Evolutionary conservation across 2,888 invertebrate species (phyloP).

Genomic region (Meganola albula): DNA sequence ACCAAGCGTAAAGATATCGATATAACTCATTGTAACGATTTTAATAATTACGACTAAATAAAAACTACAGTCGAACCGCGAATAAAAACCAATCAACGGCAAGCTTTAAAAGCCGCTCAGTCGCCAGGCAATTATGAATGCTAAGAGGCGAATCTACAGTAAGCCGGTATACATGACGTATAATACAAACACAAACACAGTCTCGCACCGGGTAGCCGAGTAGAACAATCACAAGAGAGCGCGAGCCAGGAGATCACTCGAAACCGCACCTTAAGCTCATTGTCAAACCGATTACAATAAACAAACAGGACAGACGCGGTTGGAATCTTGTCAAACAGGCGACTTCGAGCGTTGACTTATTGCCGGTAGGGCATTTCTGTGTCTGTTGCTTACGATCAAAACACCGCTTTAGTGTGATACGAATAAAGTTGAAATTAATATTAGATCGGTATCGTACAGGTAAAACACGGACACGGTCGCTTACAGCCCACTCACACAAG

Average conservation of each 20-base stretch:
- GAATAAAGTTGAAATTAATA: slow-evolving; percentile 33
- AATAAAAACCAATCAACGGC: slow-evolving; percentile 54
- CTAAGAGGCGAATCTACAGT: slow-evolving; percentile 74
- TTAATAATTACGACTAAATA: slow-evolving; percentile 23
- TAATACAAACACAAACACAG: slow-evolving; percentile 72
- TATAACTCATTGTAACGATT: slow-evolving; percentile 13
- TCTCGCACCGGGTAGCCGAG: slow-evolving; percentile 60
- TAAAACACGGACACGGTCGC: slow-evolving; percentile 71
- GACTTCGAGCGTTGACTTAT: slow-evolving; percentile 78
- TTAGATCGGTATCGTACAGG: slow-evolving; percentile 45
- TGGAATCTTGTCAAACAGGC: slow-evolving; percentile 79
- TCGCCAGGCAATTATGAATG: slow-evolving; percentile 72
- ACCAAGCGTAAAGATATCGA: slow-evolving; percentile 2
- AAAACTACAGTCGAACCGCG: slow-evolving; percentile 31
- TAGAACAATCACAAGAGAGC: slow-evolving; percentile 66
- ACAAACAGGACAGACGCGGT: slow-evolving; percentile 78
- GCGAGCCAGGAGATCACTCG: slow-evolving; percentile 69
- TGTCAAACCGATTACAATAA: slow-evolving; percentile 78
- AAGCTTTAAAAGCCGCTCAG: slow-evolving; percentile 60
- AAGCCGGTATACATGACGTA: slow-evolving; percentile 74
- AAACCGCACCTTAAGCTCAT: slow-evolving; percentile 79
- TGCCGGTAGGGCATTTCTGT: slow-evolving; percentile 75
- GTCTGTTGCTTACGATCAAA: slow-evolving; percentile 28
- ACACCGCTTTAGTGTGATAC: slow-evolving; percentile 29
- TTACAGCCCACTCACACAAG: slow-evolving; percentile 61